These are phyloP conservation scores for Caenorhabditis doughertyi DNA, from an alignment of 2,888 invertebrate genomes.

Conservation along the genomic window DNA sequence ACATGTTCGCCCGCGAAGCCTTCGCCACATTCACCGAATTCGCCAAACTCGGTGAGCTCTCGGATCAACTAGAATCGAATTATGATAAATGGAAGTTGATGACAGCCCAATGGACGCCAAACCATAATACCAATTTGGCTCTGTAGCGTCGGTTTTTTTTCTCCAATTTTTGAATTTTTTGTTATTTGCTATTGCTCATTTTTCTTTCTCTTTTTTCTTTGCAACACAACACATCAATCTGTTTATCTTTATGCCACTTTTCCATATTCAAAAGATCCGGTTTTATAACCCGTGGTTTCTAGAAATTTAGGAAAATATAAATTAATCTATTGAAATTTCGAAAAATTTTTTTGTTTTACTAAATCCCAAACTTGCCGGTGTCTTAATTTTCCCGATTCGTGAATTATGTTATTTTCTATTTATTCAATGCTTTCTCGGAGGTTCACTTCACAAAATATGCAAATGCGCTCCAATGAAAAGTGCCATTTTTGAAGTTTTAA, in stretches of 20 bases:
- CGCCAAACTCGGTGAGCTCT: constrained; percentile 78
- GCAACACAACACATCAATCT: too few relatives aligned
- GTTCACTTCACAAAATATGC: background rate
- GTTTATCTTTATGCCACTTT: too few relatives aligned
- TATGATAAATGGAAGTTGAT: constrained; percentile 80
- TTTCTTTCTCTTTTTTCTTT: too few relatives aligned
- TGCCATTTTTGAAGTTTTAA: too few relatives aligned
- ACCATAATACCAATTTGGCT: constrained; percentile 71
- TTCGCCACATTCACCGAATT: constrained; percentile 94
- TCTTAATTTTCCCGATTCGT: constrained; percentile 13
- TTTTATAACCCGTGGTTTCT: background rate
- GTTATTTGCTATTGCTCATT: too few relatives aligned
- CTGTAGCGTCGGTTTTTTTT: constrained; percentile 12
- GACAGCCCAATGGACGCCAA: constrained; percentile 77
- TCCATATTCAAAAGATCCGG: too few relatives aligned
- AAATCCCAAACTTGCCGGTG: constrained; percentile 41
- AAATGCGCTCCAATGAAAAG: background rate
- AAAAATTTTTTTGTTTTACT: background rate
- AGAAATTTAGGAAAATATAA: background rate
- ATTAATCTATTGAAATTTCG: background rate
- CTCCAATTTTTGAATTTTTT: background rate
- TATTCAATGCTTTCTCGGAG: background rate
- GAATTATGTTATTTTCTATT: background rate
- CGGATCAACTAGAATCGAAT: constrained; percentile 79
- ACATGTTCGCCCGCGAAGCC: constrained; percentile 98